Conservation (phyloP, 23 tunicate genomes). For the Pegea sp. region DNA sequence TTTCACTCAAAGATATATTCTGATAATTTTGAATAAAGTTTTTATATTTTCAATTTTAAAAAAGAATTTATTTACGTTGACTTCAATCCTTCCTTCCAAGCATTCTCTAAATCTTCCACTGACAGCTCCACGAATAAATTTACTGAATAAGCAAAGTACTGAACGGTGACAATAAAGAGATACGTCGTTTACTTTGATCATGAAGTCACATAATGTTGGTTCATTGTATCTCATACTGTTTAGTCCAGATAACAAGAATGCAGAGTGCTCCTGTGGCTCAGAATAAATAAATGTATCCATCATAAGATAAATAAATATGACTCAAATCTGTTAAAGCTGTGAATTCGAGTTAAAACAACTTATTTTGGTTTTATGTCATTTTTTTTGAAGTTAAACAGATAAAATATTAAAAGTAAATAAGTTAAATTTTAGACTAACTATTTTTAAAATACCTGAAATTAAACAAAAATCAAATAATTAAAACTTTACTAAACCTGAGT, state of each 20-base stretch:
- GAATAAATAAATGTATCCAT: constrained; percentile 38
- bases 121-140: constrained; percentile 30
- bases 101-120: constrained; percentile 28
- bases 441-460: too few species aligned
- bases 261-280: constrained; percentile 23
- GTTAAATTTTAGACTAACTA: too few species aligned
- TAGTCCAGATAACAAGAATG: constrained; percentile 15
- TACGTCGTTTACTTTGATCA: constrained; percentile 2
- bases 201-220: constrained; percentile 46
- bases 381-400: too few species aligned
- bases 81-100: background rate
- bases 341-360: too few species aligned
- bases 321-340: too few species aligned
- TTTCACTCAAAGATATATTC: constrained; percentile 2
- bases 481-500: too few species aligned
- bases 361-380: too few species aligned
- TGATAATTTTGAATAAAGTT: background rate
- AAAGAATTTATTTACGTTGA: constrained; percentile 8
- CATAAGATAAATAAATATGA: too few species aligned
- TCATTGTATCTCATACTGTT: constrained; percentile 5
- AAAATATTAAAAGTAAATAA: too few species aligned
- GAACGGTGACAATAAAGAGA: constrained; percentile 44
- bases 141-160: constrained; percentile 47
- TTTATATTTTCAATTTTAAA: background rate
- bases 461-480: too few species aligned